Evolutionary conservation across 2,797 vertebrate species (phyloP).

Genomic region (Alectoris magna): DNA sequence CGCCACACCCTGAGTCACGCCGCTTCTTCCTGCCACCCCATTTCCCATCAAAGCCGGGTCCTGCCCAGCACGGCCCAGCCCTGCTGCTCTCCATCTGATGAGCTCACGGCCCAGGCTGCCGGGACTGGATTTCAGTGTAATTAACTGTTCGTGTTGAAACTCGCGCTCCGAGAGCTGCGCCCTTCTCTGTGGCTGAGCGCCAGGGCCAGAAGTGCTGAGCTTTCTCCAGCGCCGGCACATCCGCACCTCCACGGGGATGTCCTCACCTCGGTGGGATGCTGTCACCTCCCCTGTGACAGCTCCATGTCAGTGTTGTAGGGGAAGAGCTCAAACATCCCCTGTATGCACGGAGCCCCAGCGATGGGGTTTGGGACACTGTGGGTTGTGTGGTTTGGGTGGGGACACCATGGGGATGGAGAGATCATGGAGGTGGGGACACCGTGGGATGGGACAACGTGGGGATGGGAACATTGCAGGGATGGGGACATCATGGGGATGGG

Average conservation of each 20-base stretch:
- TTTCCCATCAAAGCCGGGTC: slow-evolving; percentile 32
- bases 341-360: fast-evolving
- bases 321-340: background rate
- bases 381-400: background rate
- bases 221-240: background rate
- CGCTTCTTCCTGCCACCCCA: background rate
- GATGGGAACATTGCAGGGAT: background rate
- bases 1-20: background rate
- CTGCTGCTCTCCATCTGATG: slow-evolving; percentile 25
- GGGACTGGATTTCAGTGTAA: slow-evolving; percentile 51
- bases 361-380: fast-evolving
- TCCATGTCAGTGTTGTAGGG: fast-evolving
- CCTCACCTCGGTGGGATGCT: background rate
- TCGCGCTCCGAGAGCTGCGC: slow-evolving; percentile 29
- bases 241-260: fast-evolving
- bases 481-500: background rate
- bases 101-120: slow-evolving; percentile 61
- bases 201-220: slow-evolving; percentile 45
- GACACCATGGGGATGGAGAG: background rate
- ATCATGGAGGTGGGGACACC: background rate
- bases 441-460: background rate
- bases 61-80: slow-evolving; percentile 45
- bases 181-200: background rate
- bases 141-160: slow-evolving; percentile 62
- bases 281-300: background rate